Base-by-base conservation (phyloP, 2,797 vertebrate genomes). In the Petrocephalus schoutedeni region DNA sequence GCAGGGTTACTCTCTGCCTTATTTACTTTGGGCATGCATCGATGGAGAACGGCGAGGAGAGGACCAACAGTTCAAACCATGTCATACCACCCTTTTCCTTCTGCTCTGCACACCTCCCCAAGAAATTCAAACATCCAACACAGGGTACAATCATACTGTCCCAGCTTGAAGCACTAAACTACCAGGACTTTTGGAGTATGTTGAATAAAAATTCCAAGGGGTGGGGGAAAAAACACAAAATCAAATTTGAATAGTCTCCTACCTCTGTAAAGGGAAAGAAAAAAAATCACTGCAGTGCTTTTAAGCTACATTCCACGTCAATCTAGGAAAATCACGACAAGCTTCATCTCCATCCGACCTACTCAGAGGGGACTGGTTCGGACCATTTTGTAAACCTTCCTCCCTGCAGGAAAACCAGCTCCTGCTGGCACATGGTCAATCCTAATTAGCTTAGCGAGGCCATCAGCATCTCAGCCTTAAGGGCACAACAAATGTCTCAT, bases 291-390 rank as follows among this genome's bases (percentile, higher is more conserved):
- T 85, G 80, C 19, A 56, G 21, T 67, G 56, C 82, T 67, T 45
- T 67, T 88, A 84, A 49, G 21, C 41, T 53, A 51, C 41, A 82
- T 85, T 88, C 87, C 59, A 61, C 53, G 49, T 85, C 82, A 87
- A 87, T 57, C 87, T 71, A 56, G 36, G 51, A 83, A 32, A 67
- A 82, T 85, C 82, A 56, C 45, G 21, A 85, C 45, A 59, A 54
- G 87, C 58, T 9, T 64, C 84, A 54, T 28, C 19, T 64, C 58
- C 23, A 61, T 56, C 45, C 57, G 23, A 45, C n/a, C 80, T 85
- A 19, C 45, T 85, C 82, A 74, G 3, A 85, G 51, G 58, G 80
- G 80, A 88, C 49, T 41, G 54, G 57, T 53, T 85, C 58, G n/a
- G 58, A 64, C 80, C 58, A 32, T 67, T 64, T 53, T 54, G 59